Evolutionary conservation across 2,888 invertebrate genomes (phyloP), one percentile per base, ranked within the genome.

Genomic region (Parnassius apollo): DNA sequence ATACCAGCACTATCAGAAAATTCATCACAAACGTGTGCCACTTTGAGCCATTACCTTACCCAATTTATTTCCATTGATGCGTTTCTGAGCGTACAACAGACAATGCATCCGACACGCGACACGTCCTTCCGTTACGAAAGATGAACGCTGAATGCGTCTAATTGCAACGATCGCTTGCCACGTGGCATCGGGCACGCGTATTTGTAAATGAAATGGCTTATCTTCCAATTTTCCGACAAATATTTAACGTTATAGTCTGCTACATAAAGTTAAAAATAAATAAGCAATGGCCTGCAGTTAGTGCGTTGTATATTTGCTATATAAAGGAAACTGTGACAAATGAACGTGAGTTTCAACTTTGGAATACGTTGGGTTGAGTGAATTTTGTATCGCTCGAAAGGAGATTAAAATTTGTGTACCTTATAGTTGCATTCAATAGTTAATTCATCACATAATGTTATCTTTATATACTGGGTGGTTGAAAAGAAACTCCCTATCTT

Each of bases 261-360:
- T 7, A 7, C 4, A 35, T 35, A 71, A 13, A 57, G 64, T 68
- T 50, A 25, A n/a, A 52, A 68, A 67, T 65, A 22, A 2, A 53
- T 60, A 61, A 42, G 54, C 48, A 13, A 9, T 11, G 46, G 1
- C 10, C 11, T 9, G 2, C 0, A 53, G 9, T 42, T 74, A 57
- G 4, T 62, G 11, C 64, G 42, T 60, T 71, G 62, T 53, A 45
- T 2, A 44, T 18, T 51, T 10, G 2, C 2, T 42, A 57, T 53
- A 57, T 61, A 57, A 66, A 74, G 78, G 76, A 79, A 83, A 81
- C 83, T 84, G 83, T 85, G 84, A 86, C 85, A 83, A 86, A 86
- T 85, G 82, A 82, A 80, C 78, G 81, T 82, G 81, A 81, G 82
- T 83, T 80, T 77, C 81, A 82, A 82, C 79, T 81, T 81, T 79